These are phyloP conservation scores for Frankliniella intonsa DNA, from an alignment of 2,888 invertebrate genomes.

Conservation along the genomic window DNA sequence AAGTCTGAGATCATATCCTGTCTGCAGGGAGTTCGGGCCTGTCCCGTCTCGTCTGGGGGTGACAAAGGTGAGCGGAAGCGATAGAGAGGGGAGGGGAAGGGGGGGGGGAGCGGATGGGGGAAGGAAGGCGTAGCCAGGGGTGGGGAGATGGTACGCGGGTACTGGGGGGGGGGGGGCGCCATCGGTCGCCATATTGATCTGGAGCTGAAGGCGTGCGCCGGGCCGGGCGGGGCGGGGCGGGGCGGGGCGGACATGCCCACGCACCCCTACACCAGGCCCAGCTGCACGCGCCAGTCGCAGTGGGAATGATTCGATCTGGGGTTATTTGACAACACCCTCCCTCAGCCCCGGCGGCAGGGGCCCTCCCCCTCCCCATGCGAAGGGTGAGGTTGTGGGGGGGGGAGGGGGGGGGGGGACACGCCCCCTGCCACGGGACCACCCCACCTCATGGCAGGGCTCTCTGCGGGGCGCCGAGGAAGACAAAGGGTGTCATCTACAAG, in stretches of 20 bases:
- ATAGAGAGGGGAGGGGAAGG: conserved; percentile 29
- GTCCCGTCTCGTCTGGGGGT: neutral
- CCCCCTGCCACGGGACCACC: no score
- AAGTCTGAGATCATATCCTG: no score
- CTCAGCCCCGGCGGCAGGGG: neutral
- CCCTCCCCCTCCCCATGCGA: neutral
- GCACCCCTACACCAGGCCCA: neutral
- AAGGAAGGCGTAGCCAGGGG: no score
- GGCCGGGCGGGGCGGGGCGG: neutral
- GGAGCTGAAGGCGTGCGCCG: neutral
- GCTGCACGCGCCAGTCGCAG: neutral
- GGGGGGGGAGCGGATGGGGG: neutral
- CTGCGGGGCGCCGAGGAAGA: no score
- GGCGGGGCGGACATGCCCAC: neutral
- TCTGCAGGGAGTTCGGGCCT: no score
- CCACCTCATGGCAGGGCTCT: no score
- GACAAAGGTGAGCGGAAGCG: conserved; percentile 30
- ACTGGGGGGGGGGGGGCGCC: neutral
- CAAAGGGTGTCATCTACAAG: neutral
- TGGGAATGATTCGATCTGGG: no score
- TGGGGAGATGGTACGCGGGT: neutral
- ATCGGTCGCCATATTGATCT: no score
- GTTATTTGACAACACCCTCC: no score
- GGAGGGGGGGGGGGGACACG: no score
- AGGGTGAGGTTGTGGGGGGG: no score